phyloP scores from a whole-genome alignment of 2,113 vertebrate genomes.

The Nerophis ophidion region DNA sequence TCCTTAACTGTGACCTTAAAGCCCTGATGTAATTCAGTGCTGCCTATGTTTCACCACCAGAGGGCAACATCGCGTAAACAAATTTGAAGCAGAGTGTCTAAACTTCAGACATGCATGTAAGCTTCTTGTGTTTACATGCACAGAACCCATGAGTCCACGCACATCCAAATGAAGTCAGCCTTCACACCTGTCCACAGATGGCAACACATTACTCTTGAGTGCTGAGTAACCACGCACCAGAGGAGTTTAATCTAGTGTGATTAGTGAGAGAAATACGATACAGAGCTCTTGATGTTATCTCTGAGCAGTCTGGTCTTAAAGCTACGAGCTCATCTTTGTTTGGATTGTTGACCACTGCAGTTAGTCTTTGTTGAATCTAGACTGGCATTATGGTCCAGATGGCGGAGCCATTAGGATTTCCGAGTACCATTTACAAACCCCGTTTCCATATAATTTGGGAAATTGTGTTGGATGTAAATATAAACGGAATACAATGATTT shows the following conservation, averaged over 20 bases:
- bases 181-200: conserved; percentile 17
- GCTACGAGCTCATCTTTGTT: conserved; percentile 28
- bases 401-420: conserved; percentile 34
- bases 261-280: background rate
- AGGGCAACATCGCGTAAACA: conserved; percentile 71
- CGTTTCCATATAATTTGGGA: no score
- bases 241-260: background rate
- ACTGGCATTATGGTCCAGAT: conserved; percentile 29
- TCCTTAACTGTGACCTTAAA: background rate
- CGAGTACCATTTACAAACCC: conserved; percentile 33
- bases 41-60: conserved; percentile 61
- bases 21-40: conserved; percentile 19
- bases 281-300: conserved; percentile 17
- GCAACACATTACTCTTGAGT: conserved; percentile 1
- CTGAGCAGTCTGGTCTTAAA: conserved; percentile 22
- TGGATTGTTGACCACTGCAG: conserved; percentile 24
- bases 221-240: no score
- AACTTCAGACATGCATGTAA: conserved; percentile 6
- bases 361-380: conserved; percentile 23
- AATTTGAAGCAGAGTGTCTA: conserved; percentile 33
- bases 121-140: conserved; percentile 15
- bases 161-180: conserved; percentile 14
- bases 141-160: conserved; percentile 7
- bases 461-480: no score
- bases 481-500: no score